Evolutionary conservation across 2,113 vertebrate genomes (phyloP).

Genomic region (Anseranas semipalmata): DNA sequence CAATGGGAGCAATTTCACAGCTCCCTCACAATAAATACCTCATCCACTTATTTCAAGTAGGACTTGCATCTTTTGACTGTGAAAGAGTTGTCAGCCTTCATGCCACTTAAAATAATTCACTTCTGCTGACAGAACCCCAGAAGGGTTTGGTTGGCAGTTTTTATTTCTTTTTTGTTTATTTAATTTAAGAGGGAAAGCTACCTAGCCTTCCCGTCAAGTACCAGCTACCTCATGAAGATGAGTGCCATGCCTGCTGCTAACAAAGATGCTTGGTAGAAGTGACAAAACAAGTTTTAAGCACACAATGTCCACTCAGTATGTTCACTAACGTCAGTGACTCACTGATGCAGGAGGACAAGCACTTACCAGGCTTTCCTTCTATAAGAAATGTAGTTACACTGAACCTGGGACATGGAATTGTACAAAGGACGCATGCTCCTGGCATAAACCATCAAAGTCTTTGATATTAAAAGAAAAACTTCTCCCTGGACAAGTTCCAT

Average conservation of each 20-base stretch:
- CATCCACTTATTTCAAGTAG: neutral
- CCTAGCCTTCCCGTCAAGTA: neutral
- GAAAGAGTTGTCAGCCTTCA: rapidly evolving
- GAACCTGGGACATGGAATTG: neutral
- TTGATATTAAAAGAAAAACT: neutral
- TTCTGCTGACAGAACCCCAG: neutral
- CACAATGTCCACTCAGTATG: rapidly evolving
- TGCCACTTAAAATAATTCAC: neutral
- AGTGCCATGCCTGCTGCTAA: neutral
- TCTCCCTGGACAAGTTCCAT: neutral
- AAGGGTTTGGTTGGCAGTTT: neutral
- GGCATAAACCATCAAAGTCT: neutral
- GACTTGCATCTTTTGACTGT: rapidly evolving
- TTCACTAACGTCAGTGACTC: rapidly evolving
- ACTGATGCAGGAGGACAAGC: no score
- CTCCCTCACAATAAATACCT: neutral
- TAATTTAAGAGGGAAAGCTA: neutral
- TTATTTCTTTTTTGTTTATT: no score
- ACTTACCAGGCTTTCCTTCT: neutral
- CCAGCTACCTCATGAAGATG: rapidly evolving
- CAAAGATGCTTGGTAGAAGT: neutral
- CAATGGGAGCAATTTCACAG: neutral
- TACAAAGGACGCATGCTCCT: neutral
- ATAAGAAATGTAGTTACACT: neutral
- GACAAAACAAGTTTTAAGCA: neutral